phyloP scores from a whole-genome alignment of 53 echinoderm and acorn worm species.

The Echinometra lucunter region DNA sequence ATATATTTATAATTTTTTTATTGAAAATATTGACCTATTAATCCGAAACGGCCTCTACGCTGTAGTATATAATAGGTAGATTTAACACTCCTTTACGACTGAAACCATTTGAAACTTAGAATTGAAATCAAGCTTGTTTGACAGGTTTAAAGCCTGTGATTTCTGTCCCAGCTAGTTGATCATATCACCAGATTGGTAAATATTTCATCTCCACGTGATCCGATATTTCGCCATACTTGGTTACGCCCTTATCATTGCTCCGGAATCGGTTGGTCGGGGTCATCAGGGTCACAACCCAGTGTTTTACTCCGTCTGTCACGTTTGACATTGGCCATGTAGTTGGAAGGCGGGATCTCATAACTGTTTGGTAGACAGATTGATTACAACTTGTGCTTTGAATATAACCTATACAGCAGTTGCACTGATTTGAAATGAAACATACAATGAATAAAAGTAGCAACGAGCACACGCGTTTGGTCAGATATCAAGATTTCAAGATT shows the following conservation, averaged over 20 bases:
- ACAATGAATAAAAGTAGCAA: too few species aligned
- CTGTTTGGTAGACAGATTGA: not conserved
- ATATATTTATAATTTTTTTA: too few species aligned
- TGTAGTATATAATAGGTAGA: too few species aligned
- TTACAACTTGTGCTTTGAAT: not conserved
- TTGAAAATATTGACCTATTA: too few species aligned
- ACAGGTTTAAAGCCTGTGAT: too few species aligned
- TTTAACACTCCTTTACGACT: too few species aligned
- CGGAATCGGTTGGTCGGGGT: not conserved
- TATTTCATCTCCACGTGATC: not conserved
- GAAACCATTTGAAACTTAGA: too few species aligned
- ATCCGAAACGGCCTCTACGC: too few species aligned
- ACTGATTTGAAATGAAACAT: not conserved
- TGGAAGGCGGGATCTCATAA: not conserved
- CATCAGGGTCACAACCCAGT: slow-evolving; percentile 23
- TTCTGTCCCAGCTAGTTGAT: not conserved
- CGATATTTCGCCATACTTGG: not conserved
- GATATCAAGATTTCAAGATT: too few species aligned
- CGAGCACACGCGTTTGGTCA: too few species aligned
- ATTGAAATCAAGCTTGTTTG: too few species aligned
- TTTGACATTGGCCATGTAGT: slow-evolving; percentile 9
- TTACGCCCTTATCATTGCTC: not conserved
- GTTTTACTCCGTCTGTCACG: slow-evolving; percentile 23
- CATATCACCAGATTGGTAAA: not conserved
- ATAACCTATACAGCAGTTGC: too few species aligned